Percentiles rank a stretch among this genome's conserved stretches.
Evolutionary conservation across 2,888 invertebrate genomes (phyloP).

Genomic region (Hydropsyche betteni): DNA sequence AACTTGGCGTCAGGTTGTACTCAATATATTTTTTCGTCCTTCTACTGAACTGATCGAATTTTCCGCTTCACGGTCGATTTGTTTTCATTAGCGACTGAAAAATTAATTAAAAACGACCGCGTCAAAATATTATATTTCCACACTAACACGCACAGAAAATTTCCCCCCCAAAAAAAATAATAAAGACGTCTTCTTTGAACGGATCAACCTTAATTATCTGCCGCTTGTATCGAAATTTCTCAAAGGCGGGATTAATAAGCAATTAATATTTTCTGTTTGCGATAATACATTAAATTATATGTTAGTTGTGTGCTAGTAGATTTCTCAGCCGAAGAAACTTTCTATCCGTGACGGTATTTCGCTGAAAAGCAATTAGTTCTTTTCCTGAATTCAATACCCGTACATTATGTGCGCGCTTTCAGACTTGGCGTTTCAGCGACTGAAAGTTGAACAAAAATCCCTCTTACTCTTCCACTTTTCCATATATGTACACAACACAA

Average conservation of each 20-base stretch:
- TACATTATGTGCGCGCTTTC: not conserved
- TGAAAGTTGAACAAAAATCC: not conserved
- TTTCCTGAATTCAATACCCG: constrained; percentile 5
- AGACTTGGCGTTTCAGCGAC: not conserved
- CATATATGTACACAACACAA: not conserved
- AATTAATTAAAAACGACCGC: constrained; percentile 16
- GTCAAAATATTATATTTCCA: constrained; percentile 1
- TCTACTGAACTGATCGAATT: not conserved
- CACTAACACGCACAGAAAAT: not conserved
- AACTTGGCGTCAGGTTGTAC: constrained; percentile 3
- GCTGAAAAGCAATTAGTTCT: constrained; percentile 15
- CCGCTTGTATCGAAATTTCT: too few species aligned
- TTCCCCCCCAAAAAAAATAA: too few species aligned
- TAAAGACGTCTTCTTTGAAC: too few species aligned
- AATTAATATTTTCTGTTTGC: too few species aligned
- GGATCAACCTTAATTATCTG: too few species aligned
- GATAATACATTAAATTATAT: too few species aligned
- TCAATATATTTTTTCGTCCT: not conserved
- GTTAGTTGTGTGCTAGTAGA: not conserved
- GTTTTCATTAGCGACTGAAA: constrained; percentile 23
- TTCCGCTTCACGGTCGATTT: constrained; percentile 13
- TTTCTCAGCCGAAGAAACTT: not conserved
- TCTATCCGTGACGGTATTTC: not conserved
- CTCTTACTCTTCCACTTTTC: not conserved
- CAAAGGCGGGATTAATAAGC: too few species aligned